These are phyloP conservation scores for Congeria kusceri DNA, from an alignment of 2,888 invertebrate genomes.

Conservation along the genomic window DNA sequence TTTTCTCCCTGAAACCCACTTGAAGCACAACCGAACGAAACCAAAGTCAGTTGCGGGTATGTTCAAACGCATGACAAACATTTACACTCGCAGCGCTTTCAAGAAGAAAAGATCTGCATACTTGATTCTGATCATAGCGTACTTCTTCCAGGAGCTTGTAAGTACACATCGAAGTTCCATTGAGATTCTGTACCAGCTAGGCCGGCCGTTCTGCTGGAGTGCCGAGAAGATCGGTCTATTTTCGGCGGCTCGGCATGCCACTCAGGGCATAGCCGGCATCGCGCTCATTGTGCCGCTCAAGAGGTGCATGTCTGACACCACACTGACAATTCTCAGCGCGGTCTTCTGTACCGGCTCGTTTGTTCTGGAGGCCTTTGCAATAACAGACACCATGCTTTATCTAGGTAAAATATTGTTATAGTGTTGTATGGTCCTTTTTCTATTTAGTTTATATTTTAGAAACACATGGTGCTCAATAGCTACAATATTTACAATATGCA, in stretches of 20 bases:
- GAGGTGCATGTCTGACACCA: constrained; percentile 42
- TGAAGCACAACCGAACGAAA: constrained; percentile 16
- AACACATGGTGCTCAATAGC: too few species aligned
- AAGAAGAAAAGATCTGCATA: constrained; percentile 30
- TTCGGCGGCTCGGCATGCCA: constrained; percentile 30
- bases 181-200: constrained; percentile 57
- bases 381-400: constrained; percentile 48
- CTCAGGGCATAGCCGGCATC: constrained; percentile 40
- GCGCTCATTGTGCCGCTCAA: constrained; percentile 38
- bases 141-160: constrained; percentile 21
- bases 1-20: constrained; percentile 37
- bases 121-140: constrained; percentile 29
- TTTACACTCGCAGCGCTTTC: constrained; percentile 24
- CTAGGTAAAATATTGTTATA: constrained; percentile 56
- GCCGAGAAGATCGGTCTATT: constrained; percentile 55
- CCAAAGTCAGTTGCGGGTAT: not conserved
- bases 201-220: constrained; percentile 63
- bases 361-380: constrained; percentile 42
- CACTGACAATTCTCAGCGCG: constrained; percentile 41
- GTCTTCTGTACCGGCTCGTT: constrained; percentile 35
- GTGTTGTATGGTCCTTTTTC: too few species aligned
- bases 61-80: constrained; percentile 20
- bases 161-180: constrained; percentile 12
- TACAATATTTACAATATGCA: too few species aligned
- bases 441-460: too few species aligned